Evolutionary conservation across 2,113 vertebrate genomes (phyloP).

Genomic region (Ptilorrhoa leucosticta): DNA sequence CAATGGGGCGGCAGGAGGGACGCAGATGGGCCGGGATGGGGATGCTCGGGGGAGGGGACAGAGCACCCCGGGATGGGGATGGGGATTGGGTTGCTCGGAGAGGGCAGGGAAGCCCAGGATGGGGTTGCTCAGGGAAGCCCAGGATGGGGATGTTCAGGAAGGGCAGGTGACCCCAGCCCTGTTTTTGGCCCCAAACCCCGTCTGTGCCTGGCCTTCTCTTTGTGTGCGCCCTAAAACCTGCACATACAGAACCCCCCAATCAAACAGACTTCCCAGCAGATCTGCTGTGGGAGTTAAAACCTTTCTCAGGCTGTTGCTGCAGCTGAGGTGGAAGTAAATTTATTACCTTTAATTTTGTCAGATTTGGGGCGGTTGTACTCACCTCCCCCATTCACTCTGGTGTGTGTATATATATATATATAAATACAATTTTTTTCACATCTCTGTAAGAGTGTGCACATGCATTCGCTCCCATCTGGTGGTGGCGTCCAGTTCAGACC

Average conservation of each 20-base stretch:
- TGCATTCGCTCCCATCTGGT: neutral
- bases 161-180: neutral
- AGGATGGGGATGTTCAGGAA: neutral
- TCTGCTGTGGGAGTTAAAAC: neutral
- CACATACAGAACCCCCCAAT: neutral
- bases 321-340: neutral
- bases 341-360: slow-evolving; percentile 11
- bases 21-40: neutral
- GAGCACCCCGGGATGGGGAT: neutral
- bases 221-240: neutral
- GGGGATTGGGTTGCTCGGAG: neutral
- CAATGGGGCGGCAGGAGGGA: neutral
- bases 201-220: neutral
- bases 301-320: neutral
- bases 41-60: neutral
- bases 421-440: neutral
- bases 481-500: neutral
- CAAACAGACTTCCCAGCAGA: neutral
- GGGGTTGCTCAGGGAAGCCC: neutral
- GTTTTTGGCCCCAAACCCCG: neutral
- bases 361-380: slow-evolving; percentile 5
- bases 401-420: neutral
- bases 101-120: no score
- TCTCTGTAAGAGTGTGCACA: neutral
- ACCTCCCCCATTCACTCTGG: slow-evolving; percentile 5